Evolutionary conservation across 2,888 invertebrate species (phyloP), one percentile per base, ranked within the genome.

Genomic region (Drosophila anomelani): DNA sequence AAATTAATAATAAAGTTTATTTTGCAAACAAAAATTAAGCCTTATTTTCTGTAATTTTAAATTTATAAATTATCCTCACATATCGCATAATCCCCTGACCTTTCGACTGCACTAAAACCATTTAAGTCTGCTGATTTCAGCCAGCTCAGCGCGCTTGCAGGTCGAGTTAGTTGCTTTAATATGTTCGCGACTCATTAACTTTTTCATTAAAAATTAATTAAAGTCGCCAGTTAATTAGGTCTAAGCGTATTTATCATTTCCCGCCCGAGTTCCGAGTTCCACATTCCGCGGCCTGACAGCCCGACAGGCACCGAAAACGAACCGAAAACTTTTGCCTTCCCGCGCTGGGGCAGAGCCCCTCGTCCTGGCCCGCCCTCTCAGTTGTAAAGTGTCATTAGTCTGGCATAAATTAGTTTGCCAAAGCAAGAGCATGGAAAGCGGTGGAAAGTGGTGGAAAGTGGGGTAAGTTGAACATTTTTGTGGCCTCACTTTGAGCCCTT

Each of bases 191-290:
- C 88, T 89, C 85, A 86, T 86, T 86, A 86, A 75, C 73, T 89
- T 85, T 86, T 86, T 88, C 89, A 89, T 86, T 86, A 86, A 88
- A 89, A 89, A 88, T 86, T 85, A 89, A 86, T 86, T 89, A 88
- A 86, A 86, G 89, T 86, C 81, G 81, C 88, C 79, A 86, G 88
- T 86, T 86, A 86, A 86, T 86, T 86, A 86, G 88, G 85, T 89
- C 85, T 86, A 85, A 89, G 89, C 88, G 86, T 86, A 89, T 86
- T 86, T 86, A 86, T 86, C 85, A 86, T 86, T 86, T 89, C 83
- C 78, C 76, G 88, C 84, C 78, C 85, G 88, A 88, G 88, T 81
- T 87, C 78, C 85, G 88, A 88, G 88, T 81, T 87, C 81, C 82
- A 78, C 84, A 88, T 88, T 89, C 82, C 84, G 75, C 74, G 82